Evolutionary conservation across 2,797 vertebrate species (phyloP).

Genomic region (Bovichtus variegatus): DNA sequence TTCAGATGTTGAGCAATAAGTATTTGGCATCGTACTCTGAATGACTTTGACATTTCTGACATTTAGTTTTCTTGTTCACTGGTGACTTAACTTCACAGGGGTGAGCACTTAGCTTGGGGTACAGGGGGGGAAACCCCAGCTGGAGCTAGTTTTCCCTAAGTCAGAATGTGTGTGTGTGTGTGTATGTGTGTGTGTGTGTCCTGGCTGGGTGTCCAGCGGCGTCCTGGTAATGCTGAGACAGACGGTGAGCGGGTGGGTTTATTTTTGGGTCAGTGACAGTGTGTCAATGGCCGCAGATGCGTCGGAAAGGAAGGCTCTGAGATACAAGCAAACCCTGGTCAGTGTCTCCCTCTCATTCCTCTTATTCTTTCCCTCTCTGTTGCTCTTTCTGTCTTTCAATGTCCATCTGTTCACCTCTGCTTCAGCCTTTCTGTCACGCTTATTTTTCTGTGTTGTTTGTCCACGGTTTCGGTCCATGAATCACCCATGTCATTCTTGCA

Average conservation of each 20-base stretch:
- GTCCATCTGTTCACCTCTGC: slow-evolving; percentile 37
- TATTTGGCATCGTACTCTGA: neutral
- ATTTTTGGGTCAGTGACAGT: slow-evolving; percentile 85
- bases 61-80: neutral
- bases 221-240: slow-evolving; percentile 81
- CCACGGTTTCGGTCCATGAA: neutral
- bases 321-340: slow-evolving; percentile 92
- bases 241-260: slow-evolving; percentile 75
- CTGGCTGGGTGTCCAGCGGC: slow-evolving; percentile 58
- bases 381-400: neutral
- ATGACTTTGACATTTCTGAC: neutral
- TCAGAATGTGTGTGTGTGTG: slow-evolving; percentile 29
- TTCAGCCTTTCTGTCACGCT: neutral
- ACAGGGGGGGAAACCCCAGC: slow-evolving; percentile 30
- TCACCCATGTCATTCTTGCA: slow-evolving; percentile 18
- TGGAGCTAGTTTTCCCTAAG: slow-evolving; percentile 58
- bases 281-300: slow-evolving; percentile 90
- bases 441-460: neutral
- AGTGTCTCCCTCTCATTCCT: slow-evolving; percentile 70
- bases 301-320: slow-evolving; percentile 89
- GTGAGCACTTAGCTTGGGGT: neutral
- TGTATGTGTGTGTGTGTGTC: slow-evolving; percentile 31
- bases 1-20: neutral
- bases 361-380: neutral
- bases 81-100: neutral